Evolutionary conservation across 2,113 vertebrate genomes (phyloP), one percentile per base, ranked within the genome.

Genomic region (Ranitomeya imitator): DNA sequence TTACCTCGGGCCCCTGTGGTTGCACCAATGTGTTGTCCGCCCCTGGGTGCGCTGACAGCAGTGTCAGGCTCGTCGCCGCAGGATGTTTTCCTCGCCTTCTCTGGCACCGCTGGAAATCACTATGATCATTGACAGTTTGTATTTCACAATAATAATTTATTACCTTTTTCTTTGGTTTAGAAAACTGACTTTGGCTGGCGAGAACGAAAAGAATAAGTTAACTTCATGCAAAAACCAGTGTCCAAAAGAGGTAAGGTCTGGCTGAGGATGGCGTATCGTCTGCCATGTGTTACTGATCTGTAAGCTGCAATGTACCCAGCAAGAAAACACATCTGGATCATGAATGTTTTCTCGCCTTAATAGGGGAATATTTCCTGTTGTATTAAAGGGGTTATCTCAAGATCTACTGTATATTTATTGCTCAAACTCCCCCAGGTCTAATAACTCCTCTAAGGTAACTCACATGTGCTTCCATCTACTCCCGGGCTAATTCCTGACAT

Each of bases 191-290:
- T 74, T 91, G 91, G 95, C 96, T 87, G 95, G 95, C 88, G 31
- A 93, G 76, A 91, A 95, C 90, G 94, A 91, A 63, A 97, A 95
- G 92, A 92, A 94, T 14, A 85, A 92, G 7, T 92, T 99, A 81
- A 90, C 90, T 90, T 99, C 97, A 89, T 99, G 98, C 91, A 96
- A 94, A 94, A 99, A 99, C 93, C 98, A 99, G 91, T 99, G 98
- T 93, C 98, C 98, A 31, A 98, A 97, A 95, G 95, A 98, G 97
- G 98, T 99, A 93, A 91, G 89, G 54, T 4, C 80, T 52, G 45
- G 63, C 13, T 3, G 52, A 21, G 4, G 16, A 12, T 16, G 51
- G 52, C 52, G 19, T 16, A 84, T 23, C 55, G 55, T n/a, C 52
- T 84, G 18, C 63, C 63, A 71, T 71, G 51, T 84, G 16, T 54